A percentile compares a stretch with the other conserved stretches of the same genome.
Evolutionary conservation across 1,140 invertebrate genomes (phyloP).

Genomic region (Trichogramma pretiosum): DNA sequence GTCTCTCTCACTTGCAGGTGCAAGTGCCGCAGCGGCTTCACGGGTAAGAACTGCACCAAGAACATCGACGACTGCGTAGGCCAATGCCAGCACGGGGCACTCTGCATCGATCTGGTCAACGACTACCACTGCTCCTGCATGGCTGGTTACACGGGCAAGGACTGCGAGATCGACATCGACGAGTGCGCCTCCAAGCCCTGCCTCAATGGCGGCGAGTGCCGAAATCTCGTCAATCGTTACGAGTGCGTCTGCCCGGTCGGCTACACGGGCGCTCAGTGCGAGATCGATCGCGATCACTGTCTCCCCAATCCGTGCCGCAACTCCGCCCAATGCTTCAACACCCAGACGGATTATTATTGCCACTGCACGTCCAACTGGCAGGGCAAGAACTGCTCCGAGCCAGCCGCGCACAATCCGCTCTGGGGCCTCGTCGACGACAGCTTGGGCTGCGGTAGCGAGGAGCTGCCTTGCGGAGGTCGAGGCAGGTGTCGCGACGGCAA

Average conservation of each 20-base stretch:
- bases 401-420: conserved; percentile 51
- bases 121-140: conserved; percentile 76
- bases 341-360: conserved; percentile 79
- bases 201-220: conserved; percentile 74
- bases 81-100: conserved; percentile 78
- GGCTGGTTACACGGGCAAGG: conserved; percentile 67
- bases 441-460: conserved; percentile 41
- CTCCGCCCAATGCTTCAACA: conserved; percentile 72
- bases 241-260: conserved; percentile 77
- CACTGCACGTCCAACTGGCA: conserved; percentile 78
- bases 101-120: conserved; percentile 75
- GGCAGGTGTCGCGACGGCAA: conserved; percentile 63
- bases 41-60: conserved; percentile 74
- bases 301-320: conserved; percentile 74
- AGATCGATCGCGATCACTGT: conserved; percentile 77
- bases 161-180: conserved; percentile 63
- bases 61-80: conserved; percentile 84
- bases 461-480: conserved; percentile 63
- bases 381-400: conserved; percentile 81
- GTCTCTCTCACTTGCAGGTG: conserved; percentile 54
- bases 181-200: conserved; percentile 71
- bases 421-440: conserved; percentile 42
- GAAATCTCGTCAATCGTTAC: conserved; percentile 70
- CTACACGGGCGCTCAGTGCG: conserved; percentile 69
- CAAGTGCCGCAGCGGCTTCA: conserved; percentile 75